phyloP scores from a whole-genome alignment of 2,113 vertebrate species.

The Rhinogobius similis region DNA sequence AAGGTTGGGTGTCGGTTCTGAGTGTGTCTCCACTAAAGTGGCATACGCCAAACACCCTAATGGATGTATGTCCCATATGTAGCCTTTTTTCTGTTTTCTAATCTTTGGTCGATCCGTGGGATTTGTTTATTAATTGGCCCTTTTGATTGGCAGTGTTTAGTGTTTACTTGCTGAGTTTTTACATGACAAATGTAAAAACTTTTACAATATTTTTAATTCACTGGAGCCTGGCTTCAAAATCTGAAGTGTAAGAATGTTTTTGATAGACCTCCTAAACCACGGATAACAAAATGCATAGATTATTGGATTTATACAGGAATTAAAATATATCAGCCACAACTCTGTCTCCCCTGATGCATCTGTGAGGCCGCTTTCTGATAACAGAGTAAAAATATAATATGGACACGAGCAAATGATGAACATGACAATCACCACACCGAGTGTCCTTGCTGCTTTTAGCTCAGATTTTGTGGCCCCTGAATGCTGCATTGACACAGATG shows the following conservation, averaged over 20 bases:
- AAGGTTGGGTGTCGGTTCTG: too few species aligned
- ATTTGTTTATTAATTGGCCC: too few species aligned
- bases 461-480: conserved; percentile 18
- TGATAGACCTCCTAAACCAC: conserved; percentile 48
- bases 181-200: too few species aligned
- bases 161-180: too few species aligned
- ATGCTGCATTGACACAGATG: rapidly evolving
- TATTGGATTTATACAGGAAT: conserved; percentile 53
- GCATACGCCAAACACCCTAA: too few species aligned
- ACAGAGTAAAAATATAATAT: conserved; percentile 7
- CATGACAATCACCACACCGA: conserved; percentile 29
- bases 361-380: background rate
- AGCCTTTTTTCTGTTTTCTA: too few species aligned
- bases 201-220: conserved; percentile 25
- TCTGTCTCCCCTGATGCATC: conserved; percentile 21
- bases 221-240: conserved; percentile 35
- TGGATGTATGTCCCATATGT: too few species aligned
- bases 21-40: too few species aligned
- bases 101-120: too few species aligned
- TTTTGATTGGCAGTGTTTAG: too few species aligned
- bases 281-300: conserved; percentile 51
- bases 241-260: conserved; percentile 36
- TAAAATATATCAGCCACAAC: conserved; percentile 46
- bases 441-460: conserved; percentile 36
- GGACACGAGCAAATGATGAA: conserved; percentile 28